Evolutionary conservation across 2,113 vertebrate genomes (phyloP).

Genomic region (Nothoprocta pentlandii): DNA sequence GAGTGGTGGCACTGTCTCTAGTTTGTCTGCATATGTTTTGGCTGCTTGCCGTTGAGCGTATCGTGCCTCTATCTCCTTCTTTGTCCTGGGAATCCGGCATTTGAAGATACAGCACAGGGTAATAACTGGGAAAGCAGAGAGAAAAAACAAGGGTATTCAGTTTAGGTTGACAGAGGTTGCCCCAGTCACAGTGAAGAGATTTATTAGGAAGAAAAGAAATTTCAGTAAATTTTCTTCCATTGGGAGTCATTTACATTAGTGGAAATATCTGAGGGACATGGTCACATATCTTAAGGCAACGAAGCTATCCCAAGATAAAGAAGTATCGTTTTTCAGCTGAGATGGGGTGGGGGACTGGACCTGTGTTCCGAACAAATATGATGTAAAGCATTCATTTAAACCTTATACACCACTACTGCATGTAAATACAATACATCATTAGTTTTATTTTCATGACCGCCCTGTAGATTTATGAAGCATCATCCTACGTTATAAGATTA

Average conservation of each 20-base stretch:
- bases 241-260: neutral
- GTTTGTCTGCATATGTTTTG: constrained; percentile 92
- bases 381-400: neutral
- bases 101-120: constrained; percentile 97
- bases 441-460: neutral
- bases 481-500: neutral
- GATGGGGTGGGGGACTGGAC: neutral
- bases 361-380: neutral
- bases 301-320: neutral
- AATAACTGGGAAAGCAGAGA: constrained; percentile 82
- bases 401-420: fast-evolving
- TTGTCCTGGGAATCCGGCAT: constrained; percentile 94
- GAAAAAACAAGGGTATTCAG: neutral
- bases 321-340: neutral
- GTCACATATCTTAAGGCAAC: neutral
- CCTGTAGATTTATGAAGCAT: neutral
- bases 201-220: neutral
- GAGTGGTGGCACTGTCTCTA: constrained; percentile 93
- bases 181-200: neutral
- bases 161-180: neutral
- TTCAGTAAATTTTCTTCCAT: neutral
- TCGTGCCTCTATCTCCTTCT: constrained; percentile 95
- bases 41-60: constrained; percentile 89
- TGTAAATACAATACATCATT: neutral
- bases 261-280: neutral